phyloP scores from a whole-genome alignment of 2,888 invertebrate genomes.

The Oscheius sp. region DNA sequence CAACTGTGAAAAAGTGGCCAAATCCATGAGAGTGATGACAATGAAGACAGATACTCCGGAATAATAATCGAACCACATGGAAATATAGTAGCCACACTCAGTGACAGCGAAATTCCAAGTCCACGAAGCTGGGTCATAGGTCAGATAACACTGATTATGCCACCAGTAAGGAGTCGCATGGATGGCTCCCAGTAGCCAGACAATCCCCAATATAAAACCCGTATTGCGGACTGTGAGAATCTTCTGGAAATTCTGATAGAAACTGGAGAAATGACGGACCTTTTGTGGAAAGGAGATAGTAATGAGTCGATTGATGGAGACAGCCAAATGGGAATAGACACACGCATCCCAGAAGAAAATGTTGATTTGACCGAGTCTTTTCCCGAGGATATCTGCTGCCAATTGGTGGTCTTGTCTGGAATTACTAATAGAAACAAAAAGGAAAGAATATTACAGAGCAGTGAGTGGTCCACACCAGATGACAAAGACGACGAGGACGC shows the following conservation, averaged over 20 bases:
- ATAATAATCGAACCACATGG: conserved; percentile 54
- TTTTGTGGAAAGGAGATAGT: conserved; percentile 50
- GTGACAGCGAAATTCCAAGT: conserved; percentile 51
- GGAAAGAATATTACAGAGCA: conserved; percentile 33
- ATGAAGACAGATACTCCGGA: conserved; percentile 47
- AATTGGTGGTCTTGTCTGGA: conserved; percentile 34
- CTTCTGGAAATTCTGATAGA: conserved; percentile 2
- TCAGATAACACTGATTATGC: conserved; percentile 47
- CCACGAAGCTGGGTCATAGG: conserved; percentile 41
- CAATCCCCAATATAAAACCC: background rate
- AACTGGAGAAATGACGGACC: conserved; percentile 1
- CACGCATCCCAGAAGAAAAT: conserved; percentile 57
- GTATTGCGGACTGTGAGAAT: conserved; percentile 27
- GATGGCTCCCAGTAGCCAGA: conserved; percentile 42
- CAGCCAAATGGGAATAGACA: conserved; percentile 55
- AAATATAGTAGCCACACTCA: conserved; percentile 47
- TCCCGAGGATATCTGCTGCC: conserved; percentile 36
- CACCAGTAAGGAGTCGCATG: conserved; percentile 49
- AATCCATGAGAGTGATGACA: conserved; percentile 45
- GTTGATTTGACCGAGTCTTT: conserved; percentile 50
- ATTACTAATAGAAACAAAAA: background rate
- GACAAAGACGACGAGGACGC: conserved; percentile 46
- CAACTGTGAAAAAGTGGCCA: conserved; percentile 41
- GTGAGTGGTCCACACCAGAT: conserved; percentile 45
- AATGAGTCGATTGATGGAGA: conserved; percentile 53